Conservation (phyloP, 2,797 vertebrate species). For the Gambelia wislizenii region DNA sequence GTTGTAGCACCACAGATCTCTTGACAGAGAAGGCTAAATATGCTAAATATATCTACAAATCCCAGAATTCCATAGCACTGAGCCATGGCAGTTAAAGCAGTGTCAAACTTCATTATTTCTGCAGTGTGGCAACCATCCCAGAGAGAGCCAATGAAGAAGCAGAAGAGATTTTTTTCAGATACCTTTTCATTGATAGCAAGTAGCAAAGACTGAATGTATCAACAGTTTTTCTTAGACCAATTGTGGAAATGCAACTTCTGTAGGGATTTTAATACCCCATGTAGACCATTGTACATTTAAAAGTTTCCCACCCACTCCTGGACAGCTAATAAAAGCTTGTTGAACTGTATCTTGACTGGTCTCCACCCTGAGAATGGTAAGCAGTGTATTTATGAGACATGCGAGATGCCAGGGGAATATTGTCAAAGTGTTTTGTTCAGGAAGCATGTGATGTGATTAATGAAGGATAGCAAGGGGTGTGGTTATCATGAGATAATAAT, state of each 20-base stretch:
- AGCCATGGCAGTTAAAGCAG: too few relatives aligned
- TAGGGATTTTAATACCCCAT: constrained; percentile 27
- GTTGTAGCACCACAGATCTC: too few relatives aligned
- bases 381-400: constrained; percentile 72
- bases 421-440: constrained; percentile 67
- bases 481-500: constrained; percentile 74
- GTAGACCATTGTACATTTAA: constrained; percentile 54
- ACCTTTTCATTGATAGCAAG: constrained; percentile 44
- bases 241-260: constrained; percentile 43
- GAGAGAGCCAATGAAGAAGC: neutral
- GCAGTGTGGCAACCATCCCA: too few relatives aligned
- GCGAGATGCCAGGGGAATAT: constrained; percentile 77
- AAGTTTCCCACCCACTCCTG: neutral
- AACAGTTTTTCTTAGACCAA: constrained; percentile 12
- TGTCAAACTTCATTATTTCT: too few relatives aligned
- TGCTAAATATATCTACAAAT: too few relatives aligned
- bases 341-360: constrained; percentile 57
- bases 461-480: constrained; percentile 76
- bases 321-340: constrained; percentile 57
- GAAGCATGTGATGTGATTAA: constrained; percentile 80
- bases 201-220: constrained; percentile 50
- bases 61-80: too few relatives aligned
- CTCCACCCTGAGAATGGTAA: constrained; percentile 64
- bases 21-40: too few relatives aligned
- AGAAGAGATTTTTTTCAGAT: constrained; percentile 18